phyloP scores from a whole-genome alignment of 2,797 vertebrate genomes.

The Oryzias sinensis region DNA sequence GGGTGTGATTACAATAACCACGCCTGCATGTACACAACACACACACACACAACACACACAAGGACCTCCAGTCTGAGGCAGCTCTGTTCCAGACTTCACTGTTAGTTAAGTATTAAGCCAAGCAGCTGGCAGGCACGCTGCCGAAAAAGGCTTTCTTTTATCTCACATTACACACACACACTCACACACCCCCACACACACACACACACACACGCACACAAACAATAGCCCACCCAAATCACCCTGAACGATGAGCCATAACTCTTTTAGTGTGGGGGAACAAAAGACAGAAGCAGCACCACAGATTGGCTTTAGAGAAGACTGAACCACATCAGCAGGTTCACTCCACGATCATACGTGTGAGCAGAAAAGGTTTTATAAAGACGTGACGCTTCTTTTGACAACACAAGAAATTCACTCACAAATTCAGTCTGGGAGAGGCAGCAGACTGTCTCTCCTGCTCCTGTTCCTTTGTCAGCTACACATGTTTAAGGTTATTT shows the following conservation, averaged over 20 bases:
- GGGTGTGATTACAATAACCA: conserved; percentile 70
- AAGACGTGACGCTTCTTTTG: no score
- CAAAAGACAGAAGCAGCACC: conserved; percentile 65
- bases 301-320: conserved; percentile 15
- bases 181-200: conserved; percentile 25
- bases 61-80: conserved; percentile 64
- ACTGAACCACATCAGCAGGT: conserved; percentile 5
- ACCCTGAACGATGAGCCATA: conserved; percentile 61
- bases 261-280: conserved; percentile 66
- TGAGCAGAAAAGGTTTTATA: no score
- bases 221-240: conserved; percentile 24
- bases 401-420: no score
- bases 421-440: no score
- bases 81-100: conserved; percentile 69
- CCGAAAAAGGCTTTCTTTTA: conserved; percentile 63
- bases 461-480: no score
- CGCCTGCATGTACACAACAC: conserved; percentile 51
- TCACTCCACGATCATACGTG: no score
- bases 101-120: conserved; percentile 78
- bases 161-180: conserved; percentile 22
- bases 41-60: conserved; percentile 36
- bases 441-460: no score
- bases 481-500: no score
- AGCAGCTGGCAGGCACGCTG: conserved; percentile 78
- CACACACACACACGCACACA: conserved; percentile 13